phyloP scores from a whole-genome alignment of 2,888 invertebrate species.

The Drepana falcataria region DNA sequence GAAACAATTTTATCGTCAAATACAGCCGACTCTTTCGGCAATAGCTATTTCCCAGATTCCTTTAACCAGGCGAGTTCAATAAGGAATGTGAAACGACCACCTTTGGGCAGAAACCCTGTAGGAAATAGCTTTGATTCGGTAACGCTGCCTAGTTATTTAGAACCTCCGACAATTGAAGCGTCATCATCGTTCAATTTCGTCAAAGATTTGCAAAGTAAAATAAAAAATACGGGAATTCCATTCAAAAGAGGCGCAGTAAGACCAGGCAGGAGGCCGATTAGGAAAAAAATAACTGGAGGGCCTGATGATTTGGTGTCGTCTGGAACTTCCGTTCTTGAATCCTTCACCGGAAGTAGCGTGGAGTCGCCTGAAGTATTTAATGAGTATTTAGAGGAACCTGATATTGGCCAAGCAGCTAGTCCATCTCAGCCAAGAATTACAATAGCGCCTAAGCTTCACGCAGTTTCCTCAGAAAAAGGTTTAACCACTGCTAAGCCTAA shows the following conservation, averaged over 20 bases:
- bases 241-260: conserved; percentile 61
- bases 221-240: conserved; percentile 47
- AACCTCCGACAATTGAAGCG: conserved; percentile 66
- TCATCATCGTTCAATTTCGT: conserved; percentile 51
- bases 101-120: conserved; percentile 37
- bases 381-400: conserved; percentile 47
- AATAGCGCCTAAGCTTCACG: conserved; percentile 56
- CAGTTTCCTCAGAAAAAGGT: conserved; percentile 43
- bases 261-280: conserved; percentile 61
- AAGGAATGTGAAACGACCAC: conserved; percentile 58
- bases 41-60: conserved; percentile 64
- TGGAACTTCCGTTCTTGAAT: conserved; percentile 60
- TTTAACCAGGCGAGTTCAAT: conserved; percentile 64
- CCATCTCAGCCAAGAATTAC: conserved; percentile 40
- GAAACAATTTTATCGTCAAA: conserved; percentile 37
- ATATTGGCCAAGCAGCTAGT: conserved; percentile 37
- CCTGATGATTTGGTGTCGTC: conserved; percentile 64
- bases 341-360: conserved; percentile 37
- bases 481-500: conserved; percentile 32
- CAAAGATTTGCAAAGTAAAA: conserved; percentile 54
- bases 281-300: conserved; percentile 61
- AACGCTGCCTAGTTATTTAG: conserved; percentile 68
- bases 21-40: conserved; percentile 65
- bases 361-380: conserved; percentile 58
- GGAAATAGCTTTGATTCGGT: conserved; percentile 43